Evolutionary conservation across 2,888 invertebrate genomes (phyloP).

Genomic region (Glyphotaelius pellucidus): DNA sequence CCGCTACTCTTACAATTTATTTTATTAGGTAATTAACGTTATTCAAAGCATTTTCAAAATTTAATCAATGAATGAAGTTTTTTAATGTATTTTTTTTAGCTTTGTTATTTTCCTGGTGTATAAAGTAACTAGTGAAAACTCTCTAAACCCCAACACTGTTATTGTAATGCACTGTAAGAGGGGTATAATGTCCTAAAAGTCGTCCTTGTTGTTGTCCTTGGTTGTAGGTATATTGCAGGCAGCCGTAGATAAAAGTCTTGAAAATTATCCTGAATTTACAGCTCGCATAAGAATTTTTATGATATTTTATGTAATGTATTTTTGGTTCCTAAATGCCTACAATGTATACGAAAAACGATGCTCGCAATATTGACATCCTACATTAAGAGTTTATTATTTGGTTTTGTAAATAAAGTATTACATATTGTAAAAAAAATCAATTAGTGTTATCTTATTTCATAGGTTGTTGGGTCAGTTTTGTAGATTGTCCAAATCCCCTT

Average conservation of each 20-base stretch:
- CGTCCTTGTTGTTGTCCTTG: too few relatives aligned
- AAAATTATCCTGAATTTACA: neutral
- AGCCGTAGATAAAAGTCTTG: neutral
- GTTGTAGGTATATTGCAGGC: too few relatives aligned
- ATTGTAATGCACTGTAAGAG: neutral
- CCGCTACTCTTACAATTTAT: neutral
- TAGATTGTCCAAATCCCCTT: neutral
- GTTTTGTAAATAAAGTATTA: neutral
- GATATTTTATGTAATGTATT: neutral
- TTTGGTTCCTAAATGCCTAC: neutral
- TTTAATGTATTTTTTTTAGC: too few relatives aligned
- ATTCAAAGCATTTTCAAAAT: too few relatives aligned
- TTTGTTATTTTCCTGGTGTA: too few relatives aligned
- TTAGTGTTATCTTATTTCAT: neutral
- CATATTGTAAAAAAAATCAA: neutral
- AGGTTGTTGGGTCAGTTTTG: too few relatives aligned
- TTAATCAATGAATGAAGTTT: too few relatives aligned
- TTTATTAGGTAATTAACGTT: too few relatives aligned
- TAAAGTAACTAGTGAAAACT: neutral
- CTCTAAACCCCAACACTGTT: neutral
- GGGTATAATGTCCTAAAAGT: neutral
- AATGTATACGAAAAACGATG: neutral
- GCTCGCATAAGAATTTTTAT: neutral
- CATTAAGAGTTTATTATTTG: neutral
- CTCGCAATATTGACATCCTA: neutral